phyloP scores from a whole-genome alignment of 2,113 vertebrate species.

The Cheilinus undulatus region DNA sequence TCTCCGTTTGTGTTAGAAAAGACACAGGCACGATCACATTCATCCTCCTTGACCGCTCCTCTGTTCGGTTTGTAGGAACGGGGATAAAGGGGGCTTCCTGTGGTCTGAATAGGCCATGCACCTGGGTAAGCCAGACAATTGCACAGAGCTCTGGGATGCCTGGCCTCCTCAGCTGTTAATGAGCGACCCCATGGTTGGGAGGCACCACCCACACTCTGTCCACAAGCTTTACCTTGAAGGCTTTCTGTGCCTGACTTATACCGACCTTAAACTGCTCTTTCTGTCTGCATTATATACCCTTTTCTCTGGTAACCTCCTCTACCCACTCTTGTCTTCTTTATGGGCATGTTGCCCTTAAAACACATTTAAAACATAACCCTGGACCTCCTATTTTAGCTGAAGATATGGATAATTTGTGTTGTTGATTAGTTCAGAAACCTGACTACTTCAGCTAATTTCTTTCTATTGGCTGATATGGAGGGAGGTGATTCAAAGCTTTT shows the following conservation, averaged over 20 bases:
- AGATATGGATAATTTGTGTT: too few species aligned
- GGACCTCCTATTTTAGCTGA: too few species aligned
- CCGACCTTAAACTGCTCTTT: conserved; percentile 62
- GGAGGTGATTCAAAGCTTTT: too few species aligned
- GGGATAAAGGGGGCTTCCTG: conserved; percentile 72
- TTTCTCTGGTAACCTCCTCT: conserved; percentile 35
- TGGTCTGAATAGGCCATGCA: conserved; percentile 79
- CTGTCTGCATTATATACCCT: conserved; percentile 43
- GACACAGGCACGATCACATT: conserved; percentile 57
- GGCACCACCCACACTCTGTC: conserved; percentile 72
- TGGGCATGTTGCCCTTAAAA: conserved; percentile 26
- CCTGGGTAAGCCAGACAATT: conserved; percentile 82
- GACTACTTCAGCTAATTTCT: too few species aligned
- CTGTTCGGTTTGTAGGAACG: conserved; percentile 46
- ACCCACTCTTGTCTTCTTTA: conserved; percentile 47
- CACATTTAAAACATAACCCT: conserved; percentile 29
- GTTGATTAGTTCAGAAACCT: too few species aligned
- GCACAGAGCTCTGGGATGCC: conserved; percentile 68
- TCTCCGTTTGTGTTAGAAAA: conserved; percentile 42
- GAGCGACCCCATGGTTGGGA: conserved; percentile 74
- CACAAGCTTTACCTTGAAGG: conserved; percentile 44
- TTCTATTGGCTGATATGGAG: too few species aligned
- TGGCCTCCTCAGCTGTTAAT: conserved; percentile 77
- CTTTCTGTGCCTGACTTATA: conserved; percentile 43
- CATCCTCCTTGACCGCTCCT: conserved; percentile 60